Evolutionary conservation across 2,113 vertebrate genomes (phyloP).

Genomic region (Indicator maculatus): DNA sequence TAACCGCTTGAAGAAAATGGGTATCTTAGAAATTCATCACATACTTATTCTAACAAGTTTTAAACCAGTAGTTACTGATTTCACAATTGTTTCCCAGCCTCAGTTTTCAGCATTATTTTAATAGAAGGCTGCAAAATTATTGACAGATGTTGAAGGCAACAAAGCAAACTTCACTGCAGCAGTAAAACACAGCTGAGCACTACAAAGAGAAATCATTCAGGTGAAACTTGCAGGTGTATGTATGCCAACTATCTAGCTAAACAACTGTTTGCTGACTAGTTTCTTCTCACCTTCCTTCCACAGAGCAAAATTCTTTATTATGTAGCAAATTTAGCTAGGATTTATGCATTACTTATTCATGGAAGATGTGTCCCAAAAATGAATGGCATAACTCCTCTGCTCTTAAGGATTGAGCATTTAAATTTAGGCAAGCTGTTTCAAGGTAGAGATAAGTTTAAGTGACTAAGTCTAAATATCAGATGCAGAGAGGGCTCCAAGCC

Average conservation of each 20-base stretch:
- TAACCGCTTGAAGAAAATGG: neutral
- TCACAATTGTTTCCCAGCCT: neutral
- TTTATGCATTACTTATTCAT: neutral
- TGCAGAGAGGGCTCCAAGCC: neutral
- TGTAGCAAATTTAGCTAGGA: neutral
- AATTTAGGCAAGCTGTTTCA: neutral
- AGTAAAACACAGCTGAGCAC: neutral
- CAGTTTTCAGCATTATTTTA: neutral
- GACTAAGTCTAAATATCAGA: neutral
- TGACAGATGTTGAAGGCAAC: neutral
- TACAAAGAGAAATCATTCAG: neutral
- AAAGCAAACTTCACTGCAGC: neutral
- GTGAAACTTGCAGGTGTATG: neutral
- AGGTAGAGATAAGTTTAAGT: neutral
- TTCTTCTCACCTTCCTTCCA: neutral
- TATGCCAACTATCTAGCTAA: neutral
- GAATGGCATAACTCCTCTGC: neutral
- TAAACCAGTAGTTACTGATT: neutral
- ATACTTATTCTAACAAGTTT: neutral
- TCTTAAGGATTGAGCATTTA: neutral
- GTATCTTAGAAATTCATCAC: neutral
- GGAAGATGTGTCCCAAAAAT: neutral
- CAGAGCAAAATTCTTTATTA: neutral
- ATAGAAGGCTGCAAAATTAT: neutral
- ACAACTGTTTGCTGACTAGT: neutral